A percentile compares a stretch with the other conserved stretches of the same genome.
Conservation (phyloP, 2,797 vertebrate species). For the Peromyscus melanophrys region DNA sequence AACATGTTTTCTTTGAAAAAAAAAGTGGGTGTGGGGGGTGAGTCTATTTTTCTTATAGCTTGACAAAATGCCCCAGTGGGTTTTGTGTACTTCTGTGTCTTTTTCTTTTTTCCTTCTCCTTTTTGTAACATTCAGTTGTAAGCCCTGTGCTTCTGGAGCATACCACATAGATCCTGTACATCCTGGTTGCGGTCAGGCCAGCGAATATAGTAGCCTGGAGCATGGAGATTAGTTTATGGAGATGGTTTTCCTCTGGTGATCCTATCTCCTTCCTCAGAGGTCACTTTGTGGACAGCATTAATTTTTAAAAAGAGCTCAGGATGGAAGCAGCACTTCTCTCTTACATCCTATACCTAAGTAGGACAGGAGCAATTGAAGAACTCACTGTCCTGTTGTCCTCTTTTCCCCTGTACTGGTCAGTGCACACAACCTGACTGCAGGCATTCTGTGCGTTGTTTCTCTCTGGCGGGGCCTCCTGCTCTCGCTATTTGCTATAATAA, state of each 20-base stretch:
- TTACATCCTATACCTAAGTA: not conserved
- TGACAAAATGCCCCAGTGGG: constrained; percentile 56
- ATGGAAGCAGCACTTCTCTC: constrained; percentile 38
- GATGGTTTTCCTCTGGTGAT: not conserved
- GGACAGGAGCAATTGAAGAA: not conserved
- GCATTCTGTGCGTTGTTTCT: not conserved
- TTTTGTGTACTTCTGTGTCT: constrained; percentile 41
- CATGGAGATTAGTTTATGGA: not conserved
- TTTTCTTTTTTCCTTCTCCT: not conserved
- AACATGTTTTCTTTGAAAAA: not conserved
- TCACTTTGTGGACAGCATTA: constrained; percentile 21
- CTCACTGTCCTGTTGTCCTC: not conserved
- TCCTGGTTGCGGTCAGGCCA: not conserved
- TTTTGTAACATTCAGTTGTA: not conserved
- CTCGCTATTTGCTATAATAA: constrained; percentile 19
- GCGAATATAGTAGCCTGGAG: not conserved
- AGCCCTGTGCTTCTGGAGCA: not conserved
- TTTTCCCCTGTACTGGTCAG: not conserved
- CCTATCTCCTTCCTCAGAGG: constrained; percentile 2
- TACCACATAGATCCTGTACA: not conserved
- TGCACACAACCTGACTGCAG: not conserved
- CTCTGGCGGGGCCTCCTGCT: not conserved
- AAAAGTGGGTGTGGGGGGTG: not conserved
- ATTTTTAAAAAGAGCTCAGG: constrained; percentile 41
- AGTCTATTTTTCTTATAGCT: constrained; percentile 68